Percentiles rank a stretch among this genome's conserved stretches.
These are phyloP conservation scores for Ophion costatus DNA, from an alignment of 2,888 invertebrate species.

Conservation along the genomic window DNA sequence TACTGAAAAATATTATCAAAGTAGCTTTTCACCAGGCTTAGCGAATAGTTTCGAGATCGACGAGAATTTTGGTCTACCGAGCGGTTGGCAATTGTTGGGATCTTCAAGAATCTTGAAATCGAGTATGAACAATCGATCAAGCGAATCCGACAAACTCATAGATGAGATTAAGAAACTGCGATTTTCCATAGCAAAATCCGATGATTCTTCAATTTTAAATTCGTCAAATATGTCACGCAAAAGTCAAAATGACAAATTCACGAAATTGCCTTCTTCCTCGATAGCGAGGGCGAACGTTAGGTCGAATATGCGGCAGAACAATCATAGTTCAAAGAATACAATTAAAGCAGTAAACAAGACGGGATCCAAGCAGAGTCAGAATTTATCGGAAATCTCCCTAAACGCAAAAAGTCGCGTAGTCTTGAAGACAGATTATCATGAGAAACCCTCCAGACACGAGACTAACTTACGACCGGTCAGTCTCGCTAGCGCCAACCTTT, in stretches of 20 bases:
- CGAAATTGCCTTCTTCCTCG: constrained; percentile 40
- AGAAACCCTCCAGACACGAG: constrained; percentile 12
- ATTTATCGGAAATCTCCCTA: constrained; percentile 23
- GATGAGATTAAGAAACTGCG: constrained; percentile 29
- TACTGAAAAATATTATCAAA: constrained; percentile 69
- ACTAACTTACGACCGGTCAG: constrained; percentile 18
- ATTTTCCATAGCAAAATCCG: constrained; percentile 21
- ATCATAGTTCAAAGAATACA: constrained; percentile 19
- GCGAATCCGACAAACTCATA: constrained; percentile 33
- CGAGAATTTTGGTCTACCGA: constrained; percentile 51
- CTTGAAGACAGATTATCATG: constrained; percentile 40
- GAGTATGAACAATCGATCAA: constrained; percentile 13
- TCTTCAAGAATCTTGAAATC: constrained; percentile 27
- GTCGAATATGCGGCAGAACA: constrained; percentile 37
- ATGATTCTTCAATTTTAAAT: constrained; percentile 3
- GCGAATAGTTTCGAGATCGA: constrained; percentile 58
- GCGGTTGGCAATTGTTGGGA: constrained; percentile 36
- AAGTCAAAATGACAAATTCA: constrained; percentile 37
- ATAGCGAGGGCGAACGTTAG: background rate
- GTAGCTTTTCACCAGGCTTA: constrained; percentile 63
- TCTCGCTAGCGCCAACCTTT: background rate
- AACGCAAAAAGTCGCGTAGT: constrained; percentile 60
- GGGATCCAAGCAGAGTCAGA: background rate
- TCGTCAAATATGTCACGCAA: constrained; percentile 13
- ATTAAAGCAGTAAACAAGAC: background rate